Evolutionary conservation across 2,888 invertebrate species (phyloP).

Genomic region (Drosophila niveifrons): DNA sequence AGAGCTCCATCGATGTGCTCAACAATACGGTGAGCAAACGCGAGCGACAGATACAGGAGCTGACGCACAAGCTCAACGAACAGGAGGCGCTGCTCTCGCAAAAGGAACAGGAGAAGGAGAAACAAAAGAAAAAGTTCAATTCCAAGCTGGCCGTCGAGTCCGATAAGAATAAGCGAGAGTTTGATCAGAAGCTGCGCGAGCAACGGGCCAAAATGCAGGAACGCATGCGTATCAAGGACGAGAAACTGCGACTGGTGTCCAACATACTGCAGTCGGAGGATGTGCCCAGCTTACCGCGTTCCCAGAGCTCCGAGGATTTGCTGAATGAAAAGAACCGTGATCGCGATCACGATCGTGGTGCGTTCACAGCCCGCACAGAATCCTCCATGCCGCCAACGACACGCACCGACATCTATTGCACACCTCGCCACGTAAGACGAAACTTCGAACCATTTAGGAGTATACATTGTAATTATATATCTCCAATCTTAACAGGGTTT

Average conservation of each 20-base stretch:
- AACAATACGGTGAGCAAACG: slow-evolving; percentile 88
- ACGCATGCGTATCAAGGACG: slow-evolving; percentile 87
- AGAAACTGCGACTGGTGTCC: slow-evolving; percentile 88
- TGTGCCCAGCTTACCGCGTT: slow-evolving; percentile 73
- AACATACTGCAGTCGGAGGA: slow-evolving; percentile 87
- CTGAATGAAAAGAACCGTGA: slow-evolving; percentile 68
- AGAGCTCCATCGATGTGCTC: slow-evolving; percentile 88
- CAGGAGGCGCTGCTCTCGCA: slow-evolving; percentile 88
- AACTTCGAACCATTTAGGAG: fast-evolving
- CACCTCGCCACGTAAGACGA: slow-evolving; percentile 69
- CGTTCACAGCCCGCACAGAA: slow-evolving; percentile 60
- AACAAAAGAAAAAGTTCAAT: slow-evolving; percentile 88
- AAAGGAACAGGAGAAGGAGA: slow-evolving; percentile 89
- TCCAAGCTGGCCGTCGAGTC: slow-evolving; percentile 90
- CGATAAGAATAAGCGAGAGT: slow-evolving; percentile 90
- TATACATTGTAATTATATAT: too few relatives aligned
- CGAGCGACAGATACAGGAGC: slow-evolving; percentile 88
- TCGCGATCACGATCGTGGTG: slow-evolving; percentile 18
- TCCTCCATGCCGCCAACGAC: slow-evolving; percentile 66
- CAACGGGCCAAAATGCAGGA: slow-evolving; percentile 87
- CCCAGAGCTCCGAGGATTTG: slow-evolving; percentile 82
- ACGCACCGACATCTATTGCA: slow-evolving; percentile 75
- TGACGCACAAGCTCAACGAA: slow-evolving; percentile 88
- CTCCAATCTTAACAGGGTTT: slow-evolving; percentile 86
- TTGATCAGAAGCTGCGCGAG: slow-evolving; percentile 87